Conservation (phyloP, 64 coral and sea anemone genomes). For the Dendrophyllia cribrosa region DNA sequence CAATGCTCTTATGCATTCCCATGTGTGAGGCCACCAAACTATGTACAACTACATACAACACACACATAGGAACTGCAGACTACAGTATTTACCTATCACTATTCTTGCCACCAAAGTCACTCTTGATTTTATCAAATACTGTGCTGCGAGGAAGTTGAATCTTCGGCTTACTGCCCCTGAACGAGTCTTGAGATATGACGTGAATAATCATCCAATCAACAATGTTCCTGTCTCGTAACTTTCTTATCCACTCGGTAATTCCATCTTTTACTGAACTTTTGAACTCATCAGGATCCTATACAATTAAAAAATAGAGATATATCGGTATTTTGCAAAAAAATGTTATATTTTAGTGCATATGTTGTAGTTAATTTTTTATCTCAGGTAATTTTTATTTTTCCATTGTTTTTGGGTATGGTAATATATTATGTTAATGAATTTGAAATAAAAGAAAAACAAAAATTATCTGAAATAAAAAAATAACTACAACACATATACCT, state of each 20-base stretch:
- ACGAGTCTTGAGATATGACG: slow-evolving; percentile 79
- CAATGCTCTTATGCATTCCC: too few species aligned
- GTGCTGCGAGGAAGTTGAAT: slow-evolving; percentile 86
- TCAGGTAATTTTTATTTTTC: too few species aligned
- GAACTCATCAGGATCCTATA: slow-evolving; percentile 95
- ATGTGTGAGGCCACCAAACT: too few species aligned
- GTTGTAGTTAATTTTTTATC: too few species aligned
- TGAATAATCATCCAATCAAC: slow-evolving; percentile 95
- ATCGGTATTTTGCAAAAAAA: background rate
- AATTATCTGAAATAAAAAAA: too few species aligned
- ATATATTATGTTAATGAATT: too few species aligned
- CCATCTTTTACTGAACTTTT: slow-evolving; percentile 84
- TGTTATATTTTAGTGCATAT: too few species aligned
- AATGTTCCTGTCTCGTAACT: slow-evolving; percentile 73
- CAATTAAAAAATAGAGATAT: background rate
- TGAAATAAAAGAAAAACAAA: too few species aligned
- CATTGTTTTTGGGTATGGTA: too few species aligned
- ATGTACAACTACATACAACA: too few species aligned
- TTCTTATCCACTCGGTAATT: slow-evolving; percentile 89
- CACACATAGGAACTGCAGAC: too few species aligned
- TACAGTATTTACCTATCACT: slow-evolving; percentile 75
- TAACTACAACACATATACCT: too few species aligned
- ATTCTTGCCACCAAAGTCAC: slow-evolving; percentile 98
- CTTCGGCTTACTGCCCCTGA: slow-evolving; percentile 94
- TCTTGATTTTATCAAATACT: slow-evolving; percentile 99